Conservation (phyloP, 1,140 invertebrate genomes). For the Periplaneta americana region DNA sequence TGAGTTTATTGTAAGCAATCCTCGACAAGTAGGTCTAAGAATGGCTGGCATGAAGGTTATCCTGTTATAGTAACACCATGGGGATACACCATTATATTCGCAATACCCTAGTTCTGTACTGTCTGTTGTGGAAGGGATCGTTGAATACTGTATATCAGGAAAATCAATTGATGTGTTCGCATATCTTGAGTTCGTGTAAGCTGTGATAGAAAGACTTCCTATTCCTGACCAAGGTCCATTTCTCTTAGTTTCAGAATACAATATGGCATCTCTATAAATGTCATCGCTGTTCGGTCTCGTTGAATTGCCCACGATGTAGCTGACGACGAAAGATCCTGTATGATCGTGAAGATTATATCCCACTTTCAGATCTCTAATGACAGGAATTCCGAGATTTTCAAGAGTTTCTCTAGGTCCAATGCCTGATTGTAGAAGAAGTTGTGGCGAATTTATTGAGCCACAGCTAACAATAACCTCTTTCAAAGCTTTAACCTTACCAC, state of each 20-base stretch:
- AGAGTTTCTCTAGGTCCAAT: conserved; percentile 65
- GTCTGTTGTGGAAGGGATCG: background rate
- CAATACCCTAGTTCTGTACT: conserved; percentile 13
- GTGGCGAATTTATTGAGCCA: conserved; percentile 61
- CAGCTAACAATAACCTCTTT: conserved; percentile 65
- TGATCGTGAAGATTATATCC: conserved; percentile 71
- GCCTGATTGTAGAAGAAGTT: conserved; percentile 68
- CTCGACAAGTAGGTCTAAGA: conserved; percentile 56
- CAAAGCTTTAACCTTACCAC: conserved; percentile 38
- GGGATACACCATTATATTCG: conserved; percentile 19
- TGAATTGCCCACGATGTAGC: conserved; percentile 44
- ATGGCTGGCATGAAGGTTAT: conserved; percentile 50
- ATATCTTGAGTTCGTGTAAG: conserved; percentile 45
- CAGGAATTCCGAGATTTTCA: conserved; percentile 54
- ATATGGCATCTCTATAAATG: conserved; percentile 20
- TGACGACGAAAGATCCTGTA: conserved; percentile 55
- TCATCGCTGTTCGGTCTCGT: conserved; percentile 29
- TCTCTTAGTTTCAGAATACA: conserved; percentile 38
- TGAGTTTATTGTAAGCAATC: conserved; percentile 42
- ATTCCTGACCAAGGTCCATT: conserved; percentile 41
- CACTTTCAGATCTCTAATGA: conserved; percentile 59
- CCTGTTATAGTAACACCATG: conserved; percentile 21
- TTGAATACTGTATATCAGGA: conserved; percentile 74
- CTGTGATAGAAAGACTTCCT: conserved; percentile 46
- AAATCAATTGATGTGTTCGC: conserved; percentile 35